Evolutionary conservation across 2,888 invertebrate genomes (phyloP).

Genomic region (Aromia moschata): DNA sequence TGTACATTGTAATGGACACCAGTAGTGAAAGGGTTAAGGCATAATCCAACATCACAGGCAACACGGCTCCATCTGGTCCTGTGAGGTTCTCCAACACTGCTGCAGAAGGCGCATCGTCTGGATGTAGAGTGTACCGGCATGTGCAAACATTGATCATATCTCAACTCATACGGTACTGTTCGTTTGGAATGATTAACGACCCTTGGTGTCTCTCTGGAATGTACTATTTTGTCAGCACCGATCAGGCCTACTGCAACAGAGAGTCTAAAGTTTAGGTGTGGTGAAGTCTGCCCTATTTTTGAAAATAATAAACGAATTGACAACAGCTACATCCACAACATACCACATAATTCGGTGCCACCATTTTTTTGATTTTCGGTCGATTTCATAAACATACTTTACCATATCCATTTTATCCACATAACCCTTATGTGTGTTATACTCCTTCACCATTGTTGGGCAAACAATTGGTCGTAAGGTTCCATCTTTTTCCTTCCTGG

Average conservation of each 20-base stretch:
- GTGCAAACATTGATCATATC: too few species aligned
- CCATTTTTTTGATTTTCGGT: conserved; percentile 49
- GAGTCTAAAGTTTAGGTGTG: neutral
- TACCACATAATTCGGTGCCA: conserved; percentile 1
- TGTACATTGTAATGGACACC: too few species aligned
- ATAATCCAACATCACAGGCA: too few species aligned
- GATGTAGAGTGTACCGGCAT: too few species aligned
- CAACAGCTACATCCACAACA: neutral
- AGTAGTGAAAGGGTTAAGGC: too few species aligned
- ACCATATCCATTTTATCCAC: conserved; percentile 48
- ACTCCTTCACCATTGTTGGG: neutral
- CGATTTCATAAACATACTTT: conserved; percentile 43
- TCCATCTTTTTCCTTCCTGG: neutral
- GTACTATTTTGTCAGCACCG: conserved; percentile 12
- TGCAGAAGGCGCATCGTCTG: too few species aligned
- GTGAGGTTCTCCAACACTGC: too few species aligned
- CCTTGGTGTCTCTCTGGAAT: too few species aligned
- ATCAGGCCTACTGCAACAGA: conserved; percentile 3
- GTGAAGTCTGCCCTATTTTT: neutral
- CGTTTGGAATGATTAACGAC: too few species aligned
- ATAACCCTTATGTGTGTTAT: conserved; percentile 46
- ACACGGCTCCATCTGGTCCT: too few species aligned
- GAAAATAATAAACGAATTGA: conserved; percentile 1
- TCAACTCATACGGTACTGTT: too few species aligned
- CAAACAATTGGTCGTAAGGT: neutral